Evolutionary conservation across 2,113 vertebrate genomes (phyloP).

Genomic region (Bubo scandiacus): DNA sequence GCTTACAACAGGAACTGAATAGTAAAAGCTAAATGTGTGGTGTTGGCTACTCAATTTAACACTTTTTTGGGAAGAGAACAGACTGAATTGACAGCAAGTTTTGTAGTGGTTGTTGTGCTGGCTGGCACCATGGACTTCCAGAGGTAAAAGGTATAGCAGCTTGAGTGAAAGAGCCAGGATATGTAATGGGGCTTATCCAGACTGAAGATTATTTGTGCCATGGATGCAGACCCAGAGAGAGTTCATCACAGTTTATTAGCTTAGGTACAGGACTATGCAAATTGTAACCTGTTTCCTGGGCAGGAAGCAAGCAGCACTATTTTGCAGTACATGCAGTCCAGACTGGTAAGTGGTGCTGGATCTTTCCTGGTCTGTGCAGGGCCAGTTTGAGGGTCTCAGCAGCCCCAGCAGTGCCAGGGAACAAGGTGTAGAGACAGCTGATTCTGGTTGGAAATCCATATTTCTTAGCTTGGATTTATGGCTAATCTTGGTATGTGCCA

Average conservation of each 20-base stretch:
- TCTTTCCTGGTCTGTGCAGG: neutral
- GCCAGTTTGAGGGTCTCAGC: neutral
- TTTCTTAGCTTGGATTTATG: neutral
- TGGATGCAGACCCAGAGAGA: neutral
- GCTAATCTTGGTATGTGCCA: neutral
- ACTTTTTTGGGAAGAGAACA: neutral
- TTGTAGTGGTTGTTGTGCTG: neutral
- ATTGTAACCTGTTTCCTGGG: constrained; percentile 33
- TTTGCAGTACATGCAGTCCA: neutral
- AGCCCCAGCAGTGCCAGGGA: neutral
- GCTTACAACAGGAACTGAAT: neutral
- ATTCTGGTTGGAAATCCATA: neutral
- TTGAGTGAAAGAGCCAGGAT: neutral
- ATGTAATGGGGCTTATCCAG: neutral
- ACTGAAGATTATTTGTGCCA: neutral
- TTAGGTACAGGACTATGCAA: neutral
- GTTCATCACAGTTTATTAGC: constrained; percentile 31
- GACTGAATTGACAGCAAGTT: neutral
- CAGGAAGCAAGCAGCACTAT: neutral
- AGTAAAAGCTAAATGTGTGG: neutral
- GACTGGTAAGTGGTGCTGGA: neutral
- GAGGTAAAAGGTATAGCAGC: neutral
- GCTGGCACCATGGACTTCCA: neutral
- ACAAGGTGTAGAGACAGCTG: neutral
- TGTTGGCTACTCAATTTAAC: neutral